phyloP scores from a whole-genome alignment of 2,888 invertebrate genomes.

The Xestia xanthographa region DNA sequence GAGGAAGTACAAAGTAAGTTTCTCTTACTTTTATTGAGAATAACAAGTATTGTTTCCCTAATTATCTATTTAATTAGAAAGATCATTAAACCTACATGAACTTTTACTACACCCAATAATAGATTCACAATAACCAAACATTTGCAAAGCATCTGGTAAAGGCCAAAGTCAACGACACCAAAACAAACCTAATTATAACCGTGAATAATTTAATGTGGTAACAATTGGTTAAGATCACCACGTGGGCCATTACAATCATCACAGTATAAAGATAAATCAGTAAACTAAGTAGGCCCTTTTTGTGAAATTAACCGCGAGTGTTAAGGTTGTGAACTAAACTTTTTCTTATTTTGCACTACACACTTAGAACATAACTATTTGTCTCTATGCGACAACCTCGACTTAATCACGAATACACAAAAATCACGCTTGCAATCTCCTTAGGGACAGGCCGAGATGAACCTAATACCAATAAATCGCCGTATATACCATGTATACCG shows the following conservation, averaged over 20 bases:
- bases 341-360: neutral
- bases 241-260: conserved; percentile 24
- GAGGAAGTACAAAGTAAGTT: too few species aligned
- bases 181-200: conserved; percentile 63
- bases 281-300: neutral
- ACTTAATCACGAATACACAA: neutral
- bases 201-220: conserved; percentile 55
- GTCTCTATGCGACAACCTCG: neutral
- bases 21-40: too few species aligned
- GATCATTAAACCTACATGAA: conserved; percentile 8
- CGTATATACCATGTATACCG: too few species aligned
- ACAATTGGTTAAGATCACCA: conserved; percentile 57
- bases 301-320: neutral
- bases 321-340: neutral
- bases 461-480: too few species aligned
- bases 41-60: neutral
- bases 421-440: too few species aligned
- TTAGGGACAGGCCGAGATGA: too few species aligned
- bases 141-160: conserved; percentile 54
- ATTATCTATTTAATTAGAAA: neutral
- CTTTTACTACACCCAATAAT: conserved; percentile 18
- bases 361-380: neutral
- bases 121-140: conserved; percentile 38
- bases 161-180: conserved; percentile 39
- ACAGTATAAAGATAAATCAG: neutral